Evolutionary conservation across 2,888 invertebrate species (phyloP), one percentile per base, ranked within the genome.

Genomic region (Metacarcinus magister): DNA sequence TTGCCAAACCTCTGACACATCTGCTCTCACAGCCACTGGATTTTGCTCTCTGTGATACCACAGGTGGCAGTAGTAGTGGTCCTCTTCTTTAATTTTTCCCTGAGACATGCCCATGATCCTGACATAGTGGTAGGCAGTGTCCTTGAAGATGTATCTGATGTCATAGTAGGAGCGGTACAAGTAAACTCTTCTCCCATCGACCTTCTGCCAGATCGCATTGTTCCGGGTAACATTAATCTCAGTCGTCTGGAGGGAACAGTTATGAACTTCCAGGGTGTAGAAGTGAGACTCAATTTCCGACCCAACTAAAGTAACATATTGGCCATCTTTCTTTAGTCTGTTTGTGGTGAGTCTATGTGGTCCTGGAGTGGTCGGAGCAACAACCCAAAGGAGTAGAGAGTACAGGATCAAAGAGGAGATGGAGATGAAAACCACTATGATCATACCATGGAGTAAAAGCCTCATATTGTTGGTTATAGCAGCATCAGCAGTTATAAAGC

Each of bases 1-100:
- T 97, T 98, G 98, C 98, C 98, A 98, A 97, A 98, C 98, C 97
- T 98, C 98, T 48, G 91, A 39, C 23, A 89, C 89, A 16, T 96
- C 96, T 28, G 96, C 95, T 32, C 94, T 94, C 10, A 96, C 91
- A 8, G 89, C 94, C 8, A 96, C 93, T 23, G 95, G 60, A 39
- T 91, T 39, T 60, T 54, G 28, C n/a, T 32, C 19, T n/a, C 92
- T 87, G 19, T 46, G 46, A 54, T 96, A 96, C 96, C 96, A 97
- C n/a, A 96, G 75, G 16, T 67, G 93, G 48, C 96, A 96, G 28
- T 95, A 95, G 39, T 60, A 94, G 0, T 43, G 19, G 8, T 92
- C 54, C 28, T 82, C 67, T 23, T 87, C 5, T 16, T 92, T 19
- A 10, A 97, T 48, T 19, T 92, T 54, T 10, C 97, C 97, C 46